Conservation (phyloP, 2,888 invertebrate genomes). For the Steinernema hermaphroditum region DNA sequence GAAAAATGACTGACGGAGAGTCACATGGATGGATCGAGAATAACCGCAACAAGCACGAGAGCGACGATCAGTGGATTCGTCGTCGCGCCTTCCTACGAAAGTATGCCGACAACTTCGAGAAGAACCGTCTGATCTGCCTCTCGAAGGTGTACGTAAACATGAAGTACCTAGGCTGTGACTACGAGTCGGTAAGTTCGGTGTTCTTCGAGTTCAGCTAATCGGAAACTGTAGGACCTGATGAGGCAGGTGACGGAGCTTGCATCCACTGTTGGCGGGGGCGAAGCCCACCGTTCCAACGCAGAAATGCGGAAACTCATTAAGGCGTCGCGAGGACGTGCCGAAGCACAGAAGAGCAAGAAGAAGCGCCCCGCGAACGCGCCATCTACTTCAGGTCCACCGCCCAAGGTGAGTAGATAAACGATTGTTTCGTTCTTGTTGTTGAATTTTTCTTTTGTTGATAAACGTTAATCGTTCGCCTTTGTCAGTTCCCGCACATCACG, state of each 20-base stretch:
- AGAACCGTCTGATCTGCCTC: conserved; percentile 35
- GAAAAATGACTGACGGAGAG: background rate
- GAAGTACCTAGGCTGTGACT: conserved; percentile 37
- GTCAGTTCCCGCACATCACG: background rate
- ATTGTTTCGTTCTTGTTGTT: background rate
- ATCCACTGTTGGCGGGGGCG: background rate
- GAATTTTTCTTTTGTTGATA: background rate
- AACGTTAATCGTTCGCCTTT: background rate
- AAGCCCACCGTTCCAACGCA: background rate
- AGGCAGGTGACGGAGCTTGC: background rate
- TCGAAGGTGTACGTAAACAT: conserved; percentile 37
- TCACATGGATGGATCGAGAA: conserved; percentile 7
- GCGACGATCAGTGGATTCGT: conserved; percentile 39
- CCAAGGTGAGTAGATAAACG: conserved; percentile 6
- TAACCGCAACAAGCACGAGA: conserved; percentile 33
- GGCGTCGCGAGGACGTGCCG: background rate
- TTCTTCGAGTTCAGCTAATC: background rate
- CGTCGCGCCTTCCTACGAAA: conserved; percentile 28
- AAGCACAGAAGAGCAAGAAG: background rate
- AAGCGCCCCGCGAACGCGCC: background rate
- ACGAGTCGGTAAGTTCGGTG: conserved; percentile 1
- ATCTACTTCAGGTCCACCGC: background rate
- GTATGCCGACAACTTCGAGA: conserved; percentile 12
- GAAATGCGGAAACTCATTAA: conserved; percentile 4
- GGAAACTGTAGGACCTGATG: conserved; percentile 3